Evolutionary conservation across 1,140 invertebrate species (phyloP).

Genomic region (Papilio polyxenes): DNA sequence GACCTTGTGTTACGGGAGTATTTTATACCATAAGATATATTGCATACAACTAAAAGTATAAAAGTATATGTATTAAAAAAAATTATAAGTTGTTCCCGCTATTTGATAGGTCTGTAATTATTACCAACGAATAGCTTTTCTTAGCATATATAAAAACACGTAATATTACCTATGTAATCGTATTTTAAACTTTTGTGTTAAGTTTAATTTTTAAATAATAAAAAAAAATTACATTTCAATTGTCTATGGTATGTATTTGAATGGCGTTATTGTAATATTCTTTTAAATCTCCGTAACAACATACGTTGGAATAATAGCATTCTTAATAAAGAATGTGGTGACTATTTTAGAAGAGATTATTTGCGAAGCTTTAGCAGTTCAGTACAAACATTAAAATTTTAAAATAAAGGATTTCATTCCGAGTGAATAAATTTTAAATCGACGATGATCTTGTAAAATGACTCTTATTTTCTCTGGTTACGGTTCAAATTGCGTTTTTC

Average conservation of each 20-base stretch:
- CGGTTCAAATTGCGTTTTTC: neutral
- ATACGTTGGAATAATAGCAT: no score
- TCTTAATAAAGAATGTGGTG: neutral
- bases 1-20: conserved; percentile 10
- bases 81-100: no score
- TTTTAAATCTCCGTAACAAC: no score
- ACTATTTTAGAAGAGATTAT: neutral
- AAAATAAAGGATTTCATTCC: neutral
- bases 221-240: no score
- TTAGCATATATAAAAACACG: no score
- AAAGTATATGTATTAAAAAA: neutral
- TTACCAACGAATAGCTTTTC: no score
- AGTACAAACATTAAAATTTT: neutral
- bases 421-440: neutral
- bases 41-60: neutral
- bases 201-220: no score
- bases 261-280: no score
- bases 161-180: no score
- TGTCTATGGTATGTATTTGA: no score
- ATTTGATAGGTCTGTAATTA: no score
- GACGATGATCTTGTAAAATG: neutral
- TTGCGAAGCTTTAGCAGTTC: neutral
- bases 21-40: neutral
- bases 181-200: no score
- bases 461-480: neutral